Evolutionary conservation across 1,140 invertebrate genomes (phyloP).

Genomic region (Laodelphax striatellus): DNA sequence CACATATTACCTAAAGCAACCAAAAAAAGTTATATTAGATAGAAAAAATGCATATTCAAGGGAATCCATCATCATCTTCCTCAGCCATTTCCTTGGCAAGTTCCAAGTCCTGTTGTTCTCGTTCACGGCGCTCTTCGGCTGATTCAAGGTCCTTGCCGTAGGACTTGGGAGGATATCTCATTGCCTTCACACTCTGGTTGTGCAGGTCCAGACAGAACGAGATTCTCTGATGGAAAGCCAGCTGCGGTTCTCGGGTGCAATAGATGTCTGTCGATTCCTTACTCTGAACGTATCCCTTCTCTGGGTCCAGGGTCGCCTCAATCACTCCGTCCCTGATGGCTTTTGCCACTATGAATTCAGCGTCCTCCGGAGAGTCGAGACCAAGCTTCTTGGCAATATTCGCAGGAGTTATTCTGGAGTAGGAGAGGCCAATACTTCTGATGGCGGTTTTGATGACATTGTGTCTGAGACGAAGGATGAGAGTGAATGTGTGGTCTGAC

Average conservation of each 20-base stretch:
- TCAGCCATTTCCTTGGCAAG: conserved; percentile 98
- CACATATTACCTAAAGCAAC: neutral
- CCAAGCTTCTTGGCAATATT: conserved; percentile 91
- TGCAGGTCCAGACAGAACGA: conserved; percentile 96
- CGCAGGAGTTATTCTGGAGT: conserved; percentile 88
- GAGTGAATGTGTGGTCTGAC: conserved; percentile 84
- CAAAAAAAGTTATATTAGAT: neutral
- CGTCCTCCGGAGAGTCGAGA: conserved; percentile 91
- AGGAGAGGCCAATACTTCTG: conserved; percentile 90
- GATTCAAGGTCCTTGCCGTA: conserved; percentile 97
- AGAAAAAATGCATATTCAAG: conserved; percentile 29
- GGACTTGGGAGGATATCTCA: conserved; percentile 97
- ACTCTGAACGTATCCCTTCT: conserved; percentile 92
- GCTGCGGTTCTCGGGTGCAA: conserved; percentile 89
- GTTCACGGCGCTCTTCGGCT: conserved; percentile 88
- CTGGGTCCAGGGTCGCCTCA: conserved; percentile 91
- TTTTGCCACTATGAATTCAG: conserved; percentile 98
- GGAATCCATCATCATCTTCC: conserved; percentile 91
- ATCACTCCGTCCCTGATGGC: conserved; percentile 99
- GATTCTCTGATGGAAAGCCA: conserved; percentile 96
- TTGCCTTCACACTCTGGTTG: conserved; percentile 96
- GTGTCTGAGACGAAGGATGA: conserved; percentile 88
- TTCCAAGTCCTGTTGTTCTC: conserved; percentile 95
- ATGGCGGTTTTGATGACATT: conserved; percentile 99
- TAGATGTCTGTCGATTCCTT: conserved; percentile 97